Conservation (phyloP, 2,797 vertebrate genomes). For the Rhinoraja longicauda region DNA sequence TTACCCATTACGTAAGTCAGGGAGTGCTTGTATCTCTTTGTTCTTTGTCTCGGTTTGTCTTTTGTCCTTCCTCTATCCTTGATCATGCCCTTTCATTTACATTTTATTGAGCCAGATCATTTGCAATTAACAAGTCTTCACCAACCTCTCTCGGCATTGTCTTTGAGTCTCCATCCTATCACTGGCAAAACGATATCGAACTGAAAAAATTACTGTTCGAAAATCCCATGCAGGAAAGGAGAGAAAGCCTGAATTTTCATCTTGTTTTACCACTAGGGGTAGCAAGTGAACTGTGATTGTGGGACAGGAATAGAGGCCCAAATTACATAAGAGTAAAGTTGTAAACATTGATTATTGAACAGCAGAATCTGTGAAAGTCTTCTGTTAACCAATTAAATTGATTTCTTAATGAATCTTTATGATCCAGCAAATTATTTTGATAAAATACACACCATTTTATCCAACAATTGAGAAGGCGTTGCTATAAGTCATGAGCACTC, state of each 20-base stretch:
- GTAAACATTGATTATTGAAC: background rate
- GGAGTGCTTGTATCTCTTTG: too few species aligned
- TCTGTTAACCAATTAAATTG: background rate
- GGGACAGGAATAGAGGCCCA: background rate
- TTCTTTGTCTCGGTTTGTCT: too few species aligned
- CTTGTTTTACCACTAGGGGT: conserved; percentile 16
- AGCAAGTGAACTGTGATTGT: conserved; percentile 15
- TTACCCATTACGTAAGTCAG: too few species aligned
- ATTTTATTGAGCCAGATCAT: too few species aligned
- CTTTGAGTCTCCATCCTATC: too few species aligned
- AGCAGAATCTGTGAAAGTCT: background rate
- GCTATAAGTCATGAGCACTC: background rate
- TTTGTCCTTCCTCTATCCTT: too few species aligned
- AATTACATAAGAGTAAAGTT: background rate
- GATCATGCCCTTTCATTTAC: too few species aligned
- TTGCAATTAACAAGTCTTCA: too few species aligned
- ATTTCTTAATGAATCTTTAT: background rate
- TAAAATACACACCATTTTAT: background rate
- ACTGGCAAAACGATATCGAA: too few species aligned
- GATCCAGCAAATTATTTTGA: background rate
- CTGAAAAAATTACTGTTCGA: background rate
- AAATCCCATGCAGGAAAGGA: background rate
- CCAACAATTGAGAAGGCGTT: background rate
- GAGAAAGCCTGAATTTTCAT: background rate
- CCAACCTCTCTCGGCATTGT: too few species aligned